Evolutionary conservation across 2,888 invertebrate species (phyloP).

Genomic region (Fabriciana adippe): DNA sequence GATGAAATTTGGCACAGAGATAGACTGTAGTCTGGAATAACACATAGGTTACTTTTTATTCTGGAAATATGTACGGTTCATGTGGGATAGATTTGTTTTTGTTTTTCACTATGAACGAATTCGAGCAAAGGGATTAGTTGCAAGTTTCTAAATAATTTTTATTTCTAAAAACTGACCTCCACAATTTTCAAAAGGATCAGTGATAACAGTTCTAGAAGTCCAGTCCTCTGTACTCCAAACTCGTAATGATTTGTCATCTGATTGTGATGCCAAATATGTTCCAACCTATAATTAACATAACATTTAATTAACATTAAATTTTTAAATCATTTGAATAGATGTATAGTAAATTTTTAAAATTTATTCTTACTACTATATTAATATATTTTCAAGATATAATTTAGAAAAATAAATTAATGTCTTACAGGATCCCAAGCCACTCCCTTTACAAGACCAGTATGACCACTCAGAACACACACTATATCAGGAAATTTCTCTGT

Average conservation of each 20-base stretch:
- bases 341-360: not conserved
- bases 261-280: constrained; percentile 97
- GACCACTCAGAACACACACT: constrained; percentile 92
- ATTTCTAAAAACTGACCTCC: constrained; percentile 70
- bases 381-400: not conserved
- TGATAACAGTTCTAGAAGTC: constrained; percentile 92
- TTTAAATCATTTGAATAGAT: not conserved
- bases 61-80: too few species aligned
- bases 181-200: constrained; percentile 95
- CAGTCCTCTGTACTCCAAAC: constrained; percentile 98
- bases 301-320: not conserved
- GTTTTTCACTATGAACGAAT: too few species aligned
- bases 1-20: too few species aligned
- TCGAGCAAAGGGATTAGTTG: too few species aligned
- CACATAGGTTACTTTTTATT: too few species aligned
- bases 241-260: constrained; percentile 95
- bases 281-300: constrained; percentile 82
- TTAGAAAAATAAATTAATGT: constrained; percentile 28
- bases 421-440: constrained; percentile 98
- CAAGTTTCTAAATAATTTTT: too few species aligned
- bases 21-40: too few species aligned
- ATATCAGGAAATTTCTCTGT: constrained; percentile 93
- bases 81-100: too few species aligned
- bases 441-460: constrained; percentile 97
- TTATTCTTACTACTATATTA: not conserved